phyloP scores from a whole-genome alignment of 2,888 invertebrate species.

The Tetragnatha montana region DNA sequence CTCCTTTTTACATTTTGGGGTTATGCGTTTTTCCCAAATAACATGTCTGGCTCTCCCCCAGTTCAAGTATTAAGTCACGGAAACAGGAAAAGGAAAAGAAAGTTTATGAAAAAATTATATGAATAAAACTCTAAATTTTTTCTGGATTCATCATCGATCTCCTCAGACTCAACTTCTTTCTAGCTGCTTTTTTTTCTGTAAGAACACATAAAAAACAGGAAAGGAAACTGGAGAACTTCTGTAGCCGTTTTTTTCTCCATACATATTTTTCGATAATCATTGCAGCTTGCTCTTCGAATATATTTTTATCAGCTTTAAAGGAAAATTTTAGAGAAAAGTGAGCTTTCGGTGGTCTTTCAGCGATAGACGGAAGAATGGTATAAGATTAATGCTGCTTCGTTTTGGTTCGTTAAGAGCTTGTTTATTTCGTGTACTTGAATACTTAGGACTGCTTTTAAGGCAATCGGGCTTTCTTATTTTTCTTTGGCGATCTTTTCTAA shows the following conservation, averaged over 20 bases:
- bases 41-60: constrained; percentile 31
- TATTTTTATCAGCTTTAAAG: constrained; percentile 68
- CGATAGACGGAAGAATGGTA: background rate
- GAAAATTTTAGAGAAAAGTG: constrained; percentile 30
- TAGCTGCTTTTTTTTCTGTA: constrained; percentile 5
- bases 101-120: constrained; percentile 64
- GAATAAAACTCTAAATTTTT: constrained; percentile 56
- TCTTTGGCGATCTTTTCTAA: no score
- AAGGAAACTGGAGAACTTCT: constrained; percentile 51
- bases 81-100: constrained; percentile 35
- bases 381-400: background rate
- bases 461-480: no score
- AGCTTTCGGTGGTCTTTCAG: background rate
- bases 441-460: no score
- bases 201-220: constrained; percentile 38
- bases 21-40: constrained; percentile 21
- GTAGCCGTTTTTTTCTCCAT: constrained; percentile 34
- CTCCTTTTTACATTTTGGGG: background rate
- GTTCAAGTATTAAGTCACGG: constrained; percentile 60
- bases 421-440: background rate
- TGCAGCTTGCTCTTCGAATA: constrained; percentile 47
- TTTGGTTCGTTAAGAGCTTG: background rate
- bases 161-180: constrained; percentile 5
- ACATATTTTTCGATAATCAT: constrained; percentile 65
- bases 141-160: constrained; percentile 65